Base-by-base conservation (phyloP, 2,797 vertebrate genomes). In the Pangasius mekongensis region DNA sequence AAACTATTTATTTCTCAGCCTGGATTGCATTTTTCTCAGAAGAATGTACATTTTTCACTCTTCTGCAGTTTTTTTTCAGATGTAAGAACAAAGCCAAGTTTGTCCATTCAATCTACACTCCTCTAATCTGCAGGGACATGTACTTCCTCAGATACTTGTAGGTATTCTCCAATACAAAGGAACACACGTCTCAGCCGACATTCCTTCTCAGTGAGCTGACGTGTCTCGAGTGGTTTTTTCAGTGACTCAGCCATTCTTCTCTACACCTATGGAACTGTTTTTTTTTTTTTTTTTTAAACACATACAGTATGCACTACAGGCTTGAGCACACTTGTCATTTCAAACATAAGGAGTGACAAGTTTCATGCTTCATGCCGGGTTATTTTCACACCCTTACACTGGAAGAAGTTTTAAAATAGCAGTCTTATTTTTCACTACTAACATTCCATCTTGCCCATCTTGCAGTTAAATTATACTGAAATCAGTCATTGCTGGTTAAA, bases 21-120 rank as follows among this genome's bases (percentile, higher is more conserved):
- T 43, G 36, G 20, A 73, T 9, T 43, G 20, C 3, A 52, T 52
- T 52, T 49, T 8, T n/a, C n/a, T n/a, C n/a, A n/a, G n/a, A n/a
- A n/a, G n/a, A n/a, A n/a, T n/a, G n/a, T n/a, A n/a, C n/a, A 49
- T 49, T 49, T 52, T 52, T 13, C 11, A 52, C 13, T 30, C n/a
- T n/a, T n/a, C n/a, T n/a, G n/a, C n/a, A n/a, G n/a, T n/a, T 24
- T 24, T 24, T 47, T 7, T 43, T 27, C n/a, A 54, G 3, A 33
- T 90, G 89, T 89, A 84, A 83, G 54, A 90, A 93, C 94, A 94
- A 92, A 92, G 88, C 81, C 76, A 67, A 90, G 92, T 93, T 93
- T 93, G 91, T 94, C 54, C 9, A 11, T 58, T 80, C 30, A 22
- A 56, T 18, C 52, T 56, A 20, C 77, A 10, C 24, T 87, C 88